Conservation (phyloP, 53 echinoderm and acorn worm genomes). For the Holothuria leucospilota region DNA sequence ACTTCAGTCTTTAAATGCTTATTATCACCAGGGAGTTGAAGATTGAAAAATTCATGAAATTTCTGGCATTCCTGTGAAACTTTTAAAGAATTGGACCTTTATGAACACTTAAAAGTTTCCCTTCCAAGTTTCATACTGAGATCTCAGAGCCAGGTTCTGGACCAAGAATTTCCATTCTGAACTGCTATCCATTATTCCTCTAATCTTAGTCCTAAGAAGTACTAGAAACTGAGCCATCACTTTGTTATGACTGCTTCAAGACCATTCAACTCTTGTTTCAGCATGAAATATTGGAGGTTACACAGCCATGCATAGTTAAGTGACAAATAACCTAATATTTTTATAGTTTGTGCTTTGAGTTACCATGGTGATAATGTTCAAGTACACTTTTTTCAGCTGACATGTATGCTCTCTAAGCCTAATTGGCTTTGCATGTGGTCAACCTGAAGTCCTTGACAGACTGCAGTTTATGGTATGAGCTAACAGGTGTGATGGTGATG, state of each 20-base stretch:
- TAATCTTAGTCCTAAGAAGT: not conserved
- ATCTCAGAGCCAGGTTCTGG: no score
- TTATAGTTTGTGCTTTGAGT: not conserved
- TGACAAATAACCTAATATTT: not conserved
- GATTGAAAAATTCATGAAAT: no score
- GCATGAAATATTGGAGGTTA: not conserved
- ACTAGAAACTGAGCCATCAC: not conserved
- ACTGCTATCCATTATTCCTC: not conserved
- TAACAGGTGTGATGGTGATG: no score
- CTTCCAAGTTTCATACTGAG: no score
- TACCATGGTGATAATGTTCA: slow-evolving; percentile 9
- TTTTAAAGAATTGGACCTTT: no score
- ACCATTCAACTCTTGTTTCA: not conserved
- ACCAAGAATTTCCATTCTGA: no score
- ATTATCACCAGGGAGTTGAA: no score
- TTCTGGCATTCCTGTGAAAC: no score
- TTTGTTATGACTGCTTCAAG: not conserved
- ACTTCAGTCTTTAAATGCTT: no score
- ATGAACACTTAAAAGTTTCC: no score
- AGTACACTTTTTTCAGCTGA: not conserved
- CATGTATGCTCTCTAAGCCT: not conserved
- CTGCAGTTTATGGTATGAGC: not conserved
- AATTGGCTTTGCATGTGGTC: slow-evolving; percentile 39
- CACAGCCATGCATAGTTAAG: not conserved
- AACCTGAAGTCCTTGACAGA: not conserved